phyloP scores from a whole-genome alignment of 2,113 vertebrate species.

The Zapornia atra region DNA sequence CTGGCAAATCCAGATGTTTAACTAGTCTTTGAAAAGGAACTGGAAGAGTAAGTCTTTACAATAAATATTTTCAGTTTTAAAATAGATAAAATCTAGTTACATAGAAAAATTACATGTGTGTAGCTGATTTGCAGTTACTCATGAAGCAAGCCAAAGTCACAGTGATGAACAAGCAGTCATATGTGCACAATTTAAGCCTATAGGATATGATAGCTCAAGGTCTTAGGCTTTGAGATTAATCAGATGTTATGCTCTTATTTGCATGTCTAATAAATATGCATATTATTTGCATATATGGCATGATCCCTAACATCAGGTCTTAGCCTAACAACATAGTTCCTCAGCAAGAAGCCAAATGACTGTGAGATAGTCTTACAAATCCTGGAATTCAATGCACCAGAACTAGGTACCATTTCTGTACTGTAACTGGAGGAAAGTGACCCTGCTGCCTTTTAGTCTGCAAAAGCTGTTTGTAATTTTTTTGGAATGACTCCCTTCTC shows the following conservation, averaged over 20 bases:
- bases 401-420: background rate
- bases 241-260: slow-evolving; percentile 22
- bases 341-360: background rate
- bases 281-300: background rate
- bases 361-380: background rate
- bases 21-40: background rate
- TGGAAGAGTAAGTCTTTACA: background rate
- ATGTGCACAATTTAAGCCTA: background rate
- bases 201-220: background rate
- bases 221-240: slow-evolving; percentile 22
- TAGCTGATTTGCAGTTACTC: background rate
- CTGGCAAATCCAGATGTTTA: background rate
- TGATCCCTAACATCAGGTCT: background rate
- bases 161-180: background rate
- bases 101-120: background rate
- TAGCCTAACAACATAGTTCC: slow-evolving; percentile 1
- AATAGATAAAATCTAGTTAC: background rate
- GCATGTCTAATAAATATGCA: background rate
- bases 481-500: background rate
- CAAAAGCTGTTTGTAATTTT: background rate
- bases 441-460: background rate
- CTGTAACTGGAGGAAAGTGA: background rate
- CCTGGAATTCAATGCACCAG: background rate
- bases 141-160: background rate
- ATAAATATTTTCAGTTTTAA: background rate